Conservation (phyloP, 2,888 invertebrate genomes). For the Chrysodeixis includens region DNA sequence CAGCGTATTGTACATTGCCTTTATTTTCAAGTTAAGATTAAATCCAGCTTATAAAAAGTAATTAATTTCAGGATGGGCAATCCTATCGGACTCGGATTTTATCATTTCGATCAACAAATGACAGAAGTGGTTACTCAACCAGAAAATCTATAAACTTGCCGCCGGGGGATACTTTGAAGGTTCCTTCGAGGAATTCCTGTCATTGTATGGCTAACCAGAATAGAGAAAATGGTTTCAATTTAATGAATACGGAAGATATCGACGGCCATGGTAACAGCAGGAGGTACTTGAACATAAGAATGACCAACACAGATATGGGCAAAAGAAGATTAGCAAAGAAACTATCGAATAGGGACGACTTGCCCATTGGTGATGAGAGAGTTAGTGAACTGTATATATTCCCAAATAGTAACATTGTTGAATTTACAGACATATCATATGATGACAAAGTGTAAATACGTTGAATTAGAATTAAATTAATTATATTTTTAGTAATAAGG, state of each 20-base stretch:
- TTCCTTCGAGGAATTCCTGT: slow-evolving; percentile 72
- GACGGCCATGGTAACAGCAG: slow-evolving; percentile 64
- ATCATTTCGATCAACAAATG: slow-evolving; percentile 84
- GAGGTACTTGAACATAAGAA: slow-evolving; percentile 56
- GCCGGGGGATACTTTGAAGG: slow-evolving; percentile 71
- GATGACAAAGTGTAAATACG: slow-evolving; percentile 83
- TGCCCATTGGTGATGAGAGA: slow-evolving; percentile 79
- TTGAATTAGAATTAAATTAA: slow-evolving; percentile 55
- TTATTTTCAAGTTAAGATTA: slow-evolving; percentile 4
- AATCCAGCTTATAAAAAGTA: slow-evolving; percentile 16
- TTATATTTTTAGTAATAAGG: slow-evolving; percentile 44
- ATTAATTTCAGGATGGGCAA: slow-evolving; percentile 80
- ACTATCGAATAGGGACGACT: slow-evolving; percentile 64
- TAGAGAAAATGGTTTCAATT: slow-evolving; percentile 73
- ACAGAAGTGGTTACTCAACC: slow-evolving; percentile 76
- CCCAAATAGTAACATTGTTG: slow-evolving; percentile 84
- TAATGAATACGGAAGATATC: slow-evolving; percentile 67
- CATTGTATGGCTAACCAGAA: slow-evolving; percentile 73
- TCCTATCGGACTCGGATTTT: slow-evolving; percentile 83
- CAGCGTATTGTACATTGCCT: neutral
- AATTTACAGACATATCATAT: slow-evolving; percentile 82
- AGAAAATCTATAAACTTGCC: slow-evolving; percentile 79
- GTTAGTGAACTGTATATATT: slow-evolving; percentile 85
- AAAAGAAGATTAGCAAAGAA: slow-evolving; percentile 67
- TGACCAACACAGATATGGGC: slow-evolving; percentile 61